Percentiles rank a stretch among this genome's conserved stretches.
These are phyloP conservation scores for Campaea margaritaria DNA, from an alignment of 2,888 invertebrate genomes.

Conservation along the genomic window DNA sequence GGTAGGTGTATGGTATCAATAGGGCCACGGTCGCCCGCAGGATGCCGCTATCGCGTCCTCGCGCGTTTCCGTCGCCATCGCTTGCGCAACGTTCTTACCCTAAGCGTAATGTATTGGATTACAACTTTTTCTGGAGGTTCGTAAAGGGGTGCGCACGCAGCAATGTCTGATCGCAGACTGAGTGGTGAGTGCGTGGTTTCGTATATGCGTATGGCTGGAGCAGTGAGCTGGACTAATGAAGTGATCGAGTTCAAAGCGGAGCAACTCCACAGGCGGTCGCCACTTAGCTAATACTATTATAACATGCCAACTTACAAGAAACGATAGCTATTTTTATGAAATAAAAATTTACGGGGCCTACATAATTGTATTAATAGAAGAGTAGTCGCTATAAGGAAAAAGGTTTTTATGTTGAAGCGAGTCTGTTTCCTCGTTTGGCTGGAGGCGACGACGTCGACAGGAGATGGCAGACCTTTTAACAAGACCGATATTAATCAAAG, in stretches of 20 bases:
- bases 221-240: conserved; percentile 79
- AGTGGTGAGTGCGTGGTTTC: conserved; percentile 65
- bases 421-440: conserved; percentile 34
- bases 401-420: conserved; percentile 33
- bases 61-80: conserved; percentile 72
- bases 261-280: conserved; percentile 70
- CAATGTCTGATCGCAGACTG: conserved; percentile 76
- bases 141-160: conserved; percentile 69
- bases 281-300: conserved; percentile 61
- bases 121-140: conserved; percentile 52
- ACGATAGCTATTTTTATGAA: conserved; percentile 18
- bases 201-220: conserved; percentile 69
- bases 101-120: conserved; percentile 50
- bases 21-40: conserved; percentile 83
- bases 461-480: too few relatives aligned
- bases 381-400: conserved; percentile 12
- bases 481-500: too few relatives aligned
- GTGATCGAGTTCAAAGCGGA: conserved; percentile 81
- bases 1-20: conserved; percentile 75
- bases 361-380: conserved; percentile 21
- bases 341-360: conserved; percentile 11
- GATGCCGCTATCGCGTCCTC: conserved; percentile 77
- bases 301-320: conserved; percentile 34
- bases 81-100: conserved; percentile 67
- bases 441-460: conserved; percentile 16